phyloP scores from a whole-genome alignment of 2,113 vertebrate species.

The Myiagra hebetior region DNA sequence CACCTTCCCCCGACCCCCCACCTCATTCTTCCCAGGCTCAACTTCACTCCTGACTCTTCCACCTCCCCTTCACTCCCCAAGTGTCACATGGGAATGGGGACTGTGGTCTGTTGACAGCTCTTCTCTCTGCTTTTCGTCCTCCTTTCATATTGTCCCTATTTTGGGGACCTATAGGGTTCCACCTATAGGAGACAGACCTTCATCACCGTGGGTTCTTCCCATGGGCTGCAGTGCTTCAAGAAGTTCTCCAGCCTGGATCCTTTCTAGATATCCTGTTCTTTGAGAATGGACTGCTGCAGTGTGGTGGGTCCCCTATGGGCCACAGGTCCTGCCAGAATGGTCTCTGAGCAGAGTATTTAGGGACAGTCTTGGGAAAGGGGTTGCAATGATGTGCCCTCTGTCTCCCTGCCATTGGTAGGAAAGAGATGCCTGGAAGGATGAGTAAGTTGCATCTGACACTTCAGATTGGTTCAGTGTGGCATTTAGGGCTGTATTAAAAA shows the following conservation, averaged over 20 bases:
- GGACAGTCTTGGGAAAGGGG: background rate
- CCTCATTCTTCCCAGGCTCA: background rate
- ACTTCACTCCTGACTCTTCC: background rate
- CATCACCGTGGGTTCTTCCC: fast-evolving
- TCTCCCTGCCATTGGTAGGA: background rate
- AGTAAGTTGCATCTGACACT: background rate
- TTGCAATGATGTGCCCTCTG: fast-evolving
- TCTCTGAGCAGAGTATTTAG: background rate
- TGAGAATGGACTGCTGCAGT: background rate
- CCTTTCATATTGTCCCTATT: background rate
- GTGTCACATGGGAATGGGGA: background rate
- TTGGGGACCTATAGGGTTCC: background rate
- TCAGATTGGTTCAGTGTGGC: background rate
- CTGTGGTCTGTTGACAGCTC: background rate
- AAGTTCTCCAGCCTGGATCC: background rate
- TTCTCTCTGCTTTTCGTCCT: background rate
- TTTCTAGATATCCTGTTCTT: background rate
- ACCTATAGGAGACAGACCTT: background rate
- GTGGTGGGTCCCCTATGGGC: too few relatives aligned
- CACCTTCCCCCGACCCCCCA: background rate
- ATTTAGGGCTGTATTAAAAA: background rate
- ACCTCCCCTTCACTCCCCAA: fast-evolving
- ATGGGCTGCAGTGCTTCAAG: background rate
- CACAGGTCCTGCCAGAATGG: background rate
- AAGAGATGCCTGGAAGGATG: background rate